phyloP scores from a whole-genome alignment of 2,888 invertebrate species.

The Alviniconcha strummeri region DNA sequence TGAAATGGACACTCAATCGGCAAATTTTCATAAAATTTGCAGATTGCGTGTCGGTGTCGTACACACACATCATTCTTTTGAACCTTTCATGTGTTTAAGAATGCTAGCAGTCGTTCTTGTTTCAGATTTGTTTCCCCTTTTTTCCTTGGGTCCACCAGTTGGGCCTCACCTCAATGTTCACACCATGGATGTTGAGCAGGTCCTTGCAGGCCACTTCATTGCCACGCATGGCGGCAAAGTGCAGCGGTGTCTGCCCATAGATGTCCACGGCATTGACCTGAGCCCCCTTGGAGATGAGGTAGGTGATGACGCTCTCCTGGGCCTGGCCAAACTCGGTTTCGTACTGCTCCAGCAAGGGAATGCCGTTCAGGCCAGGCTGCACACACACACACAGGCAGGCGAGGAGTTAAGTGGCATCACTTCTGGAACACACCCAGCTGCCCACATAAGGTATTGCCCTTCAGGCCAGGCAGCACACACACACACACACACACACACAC shows the following conservation, averaged over 20 bases:
- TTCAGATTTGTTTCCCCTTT: no score
- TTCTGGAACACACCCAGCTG: no score
- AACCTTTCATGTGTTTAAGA: no score
- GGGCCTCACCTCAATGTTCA: constrained; percentile 78
- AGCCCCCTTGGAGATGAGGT: constrained; percentile 74
- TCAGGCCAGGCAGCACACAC: background rate
- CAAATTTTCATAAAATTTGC: no score
- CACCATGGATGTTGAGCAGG: constrained; percentile 77
- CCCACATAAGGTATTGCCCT: no score
- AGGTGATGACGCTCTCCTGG: constrained; percentile 57
- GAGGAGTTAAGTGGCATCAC: background rate
- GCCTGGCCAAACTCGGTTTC: constrained; percentile 31
- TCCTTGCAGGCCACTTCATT: constrained; percentile 83
- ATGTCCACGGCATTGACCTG: constrained; percentile 81
- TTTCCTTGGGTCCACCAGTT: no score
- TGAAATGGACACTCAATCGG: no score
- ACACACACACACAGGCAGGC: background rate
- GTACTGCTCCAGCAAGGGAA: constrained; percentile 30
- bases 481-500: constrained; percentile 15
- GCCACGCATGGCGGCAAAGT: constrained; percentile 86
- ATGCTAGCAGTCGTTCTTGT: no score
- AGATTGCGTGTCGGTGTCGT: no score
- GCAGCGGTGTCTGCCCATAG: constrained; percentile 81
- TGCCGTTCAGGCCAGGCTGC: constrained; percentile 35
- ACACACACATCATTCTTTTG: no score